These are phyloP conservation scores for Druon quercuslanigerum DNA, from an alignment of 1,140 invertebrate species.

Conservation along the genomic window DNA sequence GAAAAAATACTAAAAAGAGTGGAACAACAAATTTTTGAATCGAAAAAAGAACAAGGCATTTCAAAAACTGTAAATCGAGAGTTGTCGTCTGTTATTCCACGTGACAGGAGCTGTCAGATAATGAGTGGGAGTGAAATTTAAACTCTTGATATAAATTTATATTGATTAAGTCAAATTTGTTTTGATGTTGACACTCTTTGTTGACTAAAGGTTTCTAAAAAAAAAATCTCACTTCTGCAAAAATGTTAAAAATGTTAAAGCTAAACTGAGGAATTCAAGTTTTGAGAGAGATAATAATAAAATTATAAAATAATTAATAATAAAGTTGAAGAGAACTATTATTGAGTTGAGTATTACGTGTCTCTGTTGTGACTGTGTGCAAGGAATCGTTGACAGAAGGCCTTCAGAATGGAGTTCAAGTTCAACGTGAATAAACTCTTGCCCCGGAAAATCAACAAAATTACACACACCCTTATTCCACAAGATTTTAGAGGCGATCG, in stretches of 20 bases:
- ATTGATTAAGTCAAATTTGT: too few relatives aligned
- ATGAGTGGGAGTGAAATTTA: neutral
- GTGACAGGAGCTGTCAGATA: neutral
- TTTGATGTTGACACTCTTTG: too few relatives aligned
- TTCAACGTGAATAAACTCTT: conserved; percentile 79
- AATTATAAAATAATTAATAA: too few relatives aligned
- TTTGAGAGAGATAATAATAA: neutral
- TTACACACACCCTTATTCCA: conserved; percentile 78
- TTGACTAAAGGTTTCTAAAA: too few relatives aligned
- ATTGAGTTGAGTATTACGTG: neutral
- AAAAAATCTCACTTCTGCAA: too few relatives aligned
- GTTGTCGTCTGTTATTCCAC: conserved; percentile 4
- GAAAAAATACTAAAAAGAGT: neutral
- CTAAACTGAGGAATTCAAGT: too few relatives aligned
- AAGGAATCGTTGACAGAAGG: conserved; percentile 17
- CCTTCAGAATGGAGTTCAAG: conserved; percentile 77
- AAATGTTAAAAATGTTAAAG: too few relatives aligned
- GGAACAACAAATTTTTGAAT: neutral
- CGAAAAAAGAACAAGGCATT: neutral
- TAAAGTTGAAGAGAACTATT: neutral
- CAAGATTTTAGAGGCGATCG: conserved; percentile 79
- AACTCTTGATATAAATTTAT: too few relatives aligned
- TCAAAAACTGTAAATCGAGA: neutral
- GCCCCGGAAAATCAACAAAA: conserved; percentile 78
- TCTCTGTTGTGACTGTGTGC: neutral